Percentiles rank a stretch among this genome's conserved stretches.
Conservation (phyloP, 2,113 vertebrate species). For the Turdus rufiventris region DNA sequence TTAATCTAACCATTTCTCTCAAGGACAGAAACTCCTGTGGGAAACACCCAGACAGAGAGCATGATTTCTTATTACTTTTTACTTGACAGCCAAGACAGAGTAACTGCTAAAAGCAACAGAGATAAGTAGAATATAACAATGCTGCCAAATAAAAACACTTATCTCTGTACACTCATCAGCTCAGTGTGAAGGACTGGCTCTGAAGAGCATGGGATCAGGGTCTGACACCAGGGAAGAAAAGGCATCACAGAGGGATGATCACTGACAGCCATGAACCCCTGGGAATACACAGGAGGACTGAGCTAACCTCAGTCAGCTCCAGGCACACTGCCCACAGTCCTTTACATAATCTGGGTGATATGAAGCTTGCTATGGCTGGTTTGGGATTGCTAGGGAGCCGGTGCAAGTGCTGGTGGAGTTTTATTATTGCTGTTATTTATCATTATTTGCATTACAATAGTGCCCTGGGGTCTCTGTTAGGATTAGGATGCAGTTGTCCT, state of each 20-base stretch:
- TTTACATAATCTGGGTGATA: conserved; percentile 3
- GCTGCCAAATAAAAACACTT: neutral
- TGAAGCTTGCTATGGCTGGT: neutral
- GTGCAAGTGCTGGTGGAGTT: neutral
- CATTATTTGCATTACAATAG: conserved; percentile 43
- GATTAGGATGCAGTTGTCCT: neutral
- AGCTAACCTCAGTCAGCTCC: neutral
- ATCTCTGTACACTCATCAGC: neutral
- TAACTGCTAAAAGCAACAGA: neutral
- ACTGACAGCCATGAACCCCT: neutral
- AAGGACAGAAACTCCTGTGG: neutral
- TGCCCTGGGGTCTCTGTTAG: neutral
- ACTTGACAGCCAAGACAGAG: neutral
- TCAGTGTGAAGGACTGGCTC: neutral
- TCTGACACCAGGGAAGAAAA: neutral
- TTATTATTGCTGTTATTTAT: conserved; percentile 51
- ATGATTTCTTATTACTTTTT: neutral
- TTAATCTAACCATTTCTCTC: neutral
- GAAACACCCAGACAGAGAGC: neutral
- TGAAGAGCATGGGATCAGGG: neutral
- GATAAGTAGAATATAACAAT: neutral
- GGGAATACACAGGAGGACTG: neutral
- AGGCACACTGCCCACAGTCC: neutral
- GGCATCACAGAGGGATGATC: neutral
- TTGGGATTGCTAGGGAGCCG: conserved; percentile 20